These are phyloP conservation scores for Catocala nupta DNA, from an alignment of 2,888 invertebrate species.

Conservation along the genomic window DNA sequence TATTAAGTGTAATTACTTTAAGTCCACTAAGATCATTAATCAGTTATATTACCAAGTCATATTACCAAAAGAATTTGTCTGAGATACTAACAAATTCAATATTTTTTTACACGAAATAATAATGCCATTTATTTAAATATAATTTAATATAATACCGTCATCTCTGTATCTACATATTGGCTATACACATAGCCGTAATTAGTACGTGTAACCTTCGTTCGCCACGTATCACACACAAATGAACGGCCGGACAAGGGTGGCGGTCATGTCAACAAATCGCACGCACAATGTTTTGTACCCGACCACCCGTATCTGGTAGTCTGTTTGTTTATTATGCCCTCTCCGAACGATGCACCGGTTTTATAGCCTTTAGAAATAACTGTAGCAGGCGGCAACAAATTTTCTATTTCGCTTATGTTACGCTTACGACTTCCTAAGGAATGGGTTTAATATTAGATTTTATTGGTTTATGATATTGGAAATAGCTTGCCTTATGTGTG, in stretches of 20 bases:
- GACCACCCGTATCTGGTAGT: conserved; percentile 78
- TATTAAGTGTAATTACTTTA: no score
- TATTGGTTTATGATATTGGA: conserved; percentile 24
- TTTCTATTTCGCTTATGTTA: conserved; percentile 60
- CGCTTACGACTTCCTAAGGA: conserved; percentile 63
- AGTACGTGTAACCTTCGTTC: conserved; percentile 15
- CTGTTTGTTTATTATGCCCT: conserved; percentile 76
- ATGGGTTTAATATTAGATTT: conserved; percentile 44
- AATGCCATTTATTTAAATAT: no score
- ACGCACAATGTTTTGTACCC: conserved; percentile 65
- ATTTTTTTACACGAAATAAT: no score
- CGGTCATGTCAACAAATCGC: conserved; percentile 77
- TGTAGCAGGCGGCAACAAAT: conserved; percentile 62
- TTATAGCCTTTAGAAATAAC: conserved; percentile 78
- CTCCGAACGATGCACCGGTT: conserved; percentile 59
- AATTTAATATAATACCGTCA: background rate
- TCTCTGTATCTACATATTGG: no score
- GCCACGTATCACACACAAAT: conserved; percentile 35
- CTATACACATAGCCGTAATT: conserved; percentile 13
- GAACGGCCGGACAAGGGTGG: conserved; percentile 50
- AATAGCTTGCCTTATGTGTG: background rate
- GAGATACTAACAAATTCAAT: no score
- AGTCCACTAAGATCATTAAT: no score
- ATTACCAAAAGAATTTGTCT: no score
- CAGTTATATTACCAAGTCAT: no score